Conservation (phyloP, 2,888 invertebrate species). For the Drosophila percnosoma region DNA sequence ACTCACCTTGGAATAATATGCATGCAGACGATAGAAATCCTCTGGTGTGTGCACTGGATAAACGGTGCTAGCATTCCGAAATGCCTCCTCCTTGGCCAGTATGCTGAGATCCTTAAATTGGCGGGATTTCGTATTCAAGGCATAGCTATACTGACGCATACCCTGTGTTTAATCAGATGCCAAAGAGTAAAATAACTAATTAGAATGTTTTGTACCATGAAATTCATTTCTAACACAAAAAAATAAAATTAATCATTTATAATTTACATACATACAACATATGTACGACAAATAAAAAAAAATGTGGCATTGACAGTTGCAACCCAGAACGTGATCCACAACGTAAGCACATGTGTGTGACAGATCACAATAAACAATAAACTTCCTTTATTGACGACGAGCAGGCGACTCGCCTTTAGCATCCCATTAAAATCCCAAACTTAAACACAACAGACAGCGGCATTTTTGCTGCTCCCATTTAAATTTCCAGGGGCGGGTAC, state of each 20-base stretch:
- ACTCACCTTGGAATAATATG: slow-evolving; percentile 89
- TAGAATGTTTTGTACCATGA: slow-evolving; percentile 26
- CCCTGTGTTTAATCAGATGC: slow-evolving; percentile 62
- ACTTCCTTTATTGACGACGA: slow-evolving; percentile 45
- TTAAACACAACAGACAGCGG: background rate
- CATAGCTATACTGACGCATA: slow-evolving; percentile 78
- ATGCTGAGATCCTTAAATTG: slow-evolving; percentile 85
- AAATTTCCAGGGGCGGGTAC: slow-evolving; percentile 3
- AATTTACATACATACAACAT: background rate
- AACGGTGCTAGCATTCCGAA: slow-evolving; percentile 88
- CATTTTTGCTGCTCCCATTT: slow-evolving; percentile 7
- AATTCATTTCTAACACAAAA: slow-evolving; percentile 19
- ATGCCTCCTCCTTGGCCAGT: slow-evolving; percentile 83
- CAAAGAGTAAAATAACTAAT: background rate
- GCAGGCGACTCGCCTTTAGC: slow-evolving; percentile 26
- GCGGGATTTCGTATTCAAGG: slow-evolving; percentile 74
- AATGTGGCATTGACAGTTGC: background rate
- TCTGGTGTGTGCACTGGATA: slow-evolving; percentile 88
- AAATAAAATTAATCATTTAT: background rate
- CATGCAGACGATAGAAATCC: slow-evolving; percentile 89
- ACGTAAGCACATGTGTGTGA: slow-evolving; percentile 38
- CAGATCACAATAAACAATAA: slow-evolving; percentile 45
- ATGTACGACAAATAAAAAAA: background rate
- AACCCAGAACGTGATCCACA: slow-evolving; percentile 7
- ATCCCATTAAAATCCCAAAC: slow-evolving; percentile 32